Conservation (phyloP, 2,797 vertebrate species). For the Enteromius unitaeniatus region DNA sequence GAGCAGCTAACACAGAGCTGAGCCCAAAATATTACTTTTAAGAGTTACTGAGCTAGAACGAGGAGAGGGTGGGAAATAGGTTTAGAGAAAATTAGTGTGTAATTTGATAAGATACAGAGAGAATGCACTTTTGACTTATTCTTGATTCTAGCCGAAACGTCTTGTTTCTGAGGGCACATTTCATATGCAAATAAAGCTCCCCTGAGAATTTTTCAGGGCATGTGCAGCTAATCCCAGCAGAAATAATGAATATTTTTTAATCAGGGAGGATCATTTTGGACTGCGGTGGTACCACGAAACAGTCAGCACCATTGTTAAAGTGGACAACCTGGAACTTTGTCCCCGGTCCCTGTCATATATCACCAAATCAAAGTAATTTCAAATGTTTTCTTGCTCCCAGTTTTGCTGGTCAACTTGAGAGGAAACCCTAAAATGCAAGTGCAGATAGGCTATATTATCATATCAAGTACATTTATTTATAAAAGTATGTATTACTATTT, state of each 20-base stretch:
- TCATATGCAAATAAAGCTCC: conserved; percentile 4
- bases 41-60: conserved; percentile 42
- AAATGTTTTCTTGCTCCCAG: neutral
- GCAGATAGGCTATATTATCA: neutral
- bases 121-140: conserved; percentile 30
- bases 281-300: neutral
- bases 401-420: neutral
- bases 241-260: conserved; percentile 21
- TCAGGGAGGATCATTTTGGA: conserved; percentile 1
- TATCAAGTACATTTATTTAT: neutral
- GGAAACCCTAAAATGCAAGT: neutral
- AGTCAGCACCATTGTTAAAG: neutral
- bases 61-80: neutral
- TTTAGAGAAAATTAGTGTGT: conserved; percentile 21
- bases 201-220: neutral
- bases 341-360: neutral
- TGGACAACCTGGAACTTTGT: neutral
- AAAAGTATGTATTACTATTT: neutral
- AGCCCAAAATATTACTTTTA: conserved; percentile 39
- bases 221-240: conserved; percentile 26
- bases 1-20: conserved; percentile 18
- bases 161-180: conserved; percentile 5
- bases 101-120: conserved; percentile 19
- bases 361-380: neutral
- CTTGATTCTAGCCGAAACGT: neutral